Conservation (phyloP, 2,113 vertebrate genomes). For the Lagopus leucura region DNA sequence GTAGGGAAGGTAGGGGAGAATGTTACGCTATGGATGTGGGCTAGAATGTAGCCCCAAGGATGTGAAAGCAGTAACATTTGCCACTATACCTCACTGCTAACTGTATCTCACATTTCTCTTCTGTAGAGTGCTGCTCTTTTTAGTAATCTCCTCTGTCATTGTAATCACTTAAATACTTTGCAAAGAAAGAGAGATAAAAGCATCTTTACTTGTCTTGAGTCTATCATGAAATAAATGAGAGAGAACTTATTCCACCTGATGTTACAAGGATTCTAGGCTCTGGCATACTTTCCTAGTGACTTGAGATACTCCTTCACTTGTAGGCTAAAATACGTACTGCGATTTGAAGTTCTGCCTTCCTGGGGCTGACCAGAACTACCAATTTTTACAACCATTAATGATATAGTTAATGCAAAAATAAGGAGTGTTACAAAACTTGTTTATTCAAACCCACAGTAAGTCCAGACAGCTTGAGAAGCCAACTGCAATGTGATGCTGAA, state of each 20-base stretch:
- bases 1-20: not conserved
- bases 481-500: not conserved
- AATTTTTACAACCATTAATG: not conserved
- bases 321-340: not conserved
- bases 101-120: not conserved
- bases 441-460: constrained; percentile 41
- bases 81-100: not conserved
- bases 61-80: not conserved
- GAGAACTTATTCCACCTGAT: not conserved
- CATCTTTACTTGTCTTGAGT: not conserved
- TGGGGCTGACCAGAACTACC: constrained; percentile 5
- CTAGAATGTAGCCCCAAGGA: not conserved
- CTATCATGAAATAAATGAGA: not conserved
- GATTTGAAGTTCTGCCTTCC: not conserved
- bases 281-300: fast-evolving
- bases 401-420: constrained; percentile 22
- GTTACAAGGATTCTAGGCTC: not conserved
- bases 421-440: constrained; percentile 3
- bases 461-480: constrained; percentile 24
- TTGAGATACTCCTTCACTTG: not conserved
- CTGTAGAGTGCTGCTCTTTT: not conserved
- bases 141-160: not conserved
- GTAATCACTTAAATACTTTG: not conserved
- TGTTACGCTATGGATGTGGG: no score
- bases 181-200: not conserved